Percentiles rank a stretch among this genome's conserved stretches.
phyloP scores from a whole-genome alignment of 2,888 invertebrate genomes.

The Sisyra nigra region DNA sequence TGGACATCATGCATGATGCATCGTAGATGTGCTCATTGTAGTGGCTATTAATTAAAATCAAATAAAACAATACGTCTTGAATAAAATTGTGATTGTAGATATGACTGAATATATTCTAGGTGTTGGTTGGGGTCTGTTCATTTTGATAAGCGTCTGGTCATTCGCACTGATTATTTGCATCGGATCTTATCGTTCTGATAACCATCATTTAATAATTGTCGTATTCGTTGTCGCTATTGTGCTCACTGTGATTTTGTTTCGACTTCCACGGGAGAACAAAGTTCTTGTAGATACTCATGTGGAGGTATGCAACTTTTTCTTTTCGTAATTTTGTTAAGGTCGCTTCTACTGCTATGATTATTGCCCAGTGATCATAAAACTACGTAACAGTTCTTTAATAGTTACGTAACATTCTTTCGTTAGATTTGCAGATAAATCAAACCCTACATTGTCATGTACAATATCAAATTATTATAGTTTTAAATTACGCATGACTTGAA shows the following conservation, averaged over 20 bases:
- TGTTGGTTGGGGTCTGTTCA: conserved; percentile 49
- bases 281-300: conserved; percentile 10
- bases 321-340: neutral
- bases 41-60: no score
- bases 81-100: conserved; percentile 19
- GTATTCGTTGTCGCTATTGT: conserved; percentile 34
- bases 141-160: conserved; percentile 47
- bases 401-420: no score
- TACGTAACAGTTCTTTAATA: no score
- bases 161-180: conserved; percentile 43
- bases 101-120: conserved; percentile 11
- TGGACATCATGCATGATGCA: no score
- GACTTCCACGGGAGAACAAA: conserved; percentile 30
- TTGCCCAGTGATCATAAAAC: no score
- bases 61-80: no score
- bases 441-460: no score
- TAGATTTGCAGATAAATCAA: no score
- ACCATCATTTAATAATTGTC: conserved; percentile 40
- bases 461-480: no score
- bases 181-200: conserved; percentile 45
- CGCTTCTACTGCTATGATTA: no score
- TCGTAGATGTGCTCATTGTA: no score
- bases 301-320: neutral
- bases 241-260: conserved; percentile 39
- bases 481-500: no score